phyloP scores from a whole-genome alignment of 2,113 vertebrate species.

The Centrocercus urophasianus region DNA sequence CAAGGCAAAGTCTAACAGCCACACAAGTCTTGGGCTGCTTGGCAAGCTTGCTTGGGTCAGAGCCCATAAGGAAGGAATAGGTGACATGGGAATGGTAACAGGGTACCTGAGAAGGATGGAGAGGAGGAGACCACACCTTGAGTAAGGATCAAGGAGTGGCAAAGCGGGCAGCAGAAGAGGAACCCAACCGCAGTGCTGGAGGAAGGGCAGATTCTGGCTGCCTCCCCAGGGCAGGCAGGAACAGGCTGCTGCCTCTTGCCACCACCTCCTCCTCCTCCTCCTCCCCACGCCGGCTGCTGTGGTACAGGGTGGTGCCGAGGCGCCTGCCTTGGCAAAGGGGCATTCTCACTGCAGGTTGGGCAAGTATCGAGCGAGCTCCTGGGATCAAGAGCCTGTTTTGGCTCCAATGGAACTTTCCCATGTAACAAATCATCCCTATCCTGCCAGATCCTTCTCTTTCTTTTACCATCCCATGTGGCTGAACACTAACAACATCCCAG shows the following conservation, averaged over 20 bases:
- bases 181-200: not conserved
- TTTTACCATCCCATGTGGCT: slow-evolving; percentile 17
- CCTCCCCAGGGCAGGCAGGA: slow-evolving; percentile 19
- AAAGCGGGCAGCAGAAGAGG: not conserved
- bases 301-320: slow-evolving; percentile 9
- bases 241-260: not conserved
- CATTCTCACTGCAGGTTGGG: slow-evolving; percentile 39
- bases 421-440: not conserved
- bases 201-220: not conserved
- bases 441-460: slow-evolving; percentile 14
- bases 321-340: slow-evolving; percentile 37
- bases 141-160: not conserved
- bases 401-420: slow-evolving; percentile 60
- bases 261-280: not conserved
- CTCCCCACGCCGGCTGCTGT: slow-evolving; percentile 3
- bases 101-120: not conserved
- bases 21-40: too few species aligned
- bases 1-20: too few species aligned
- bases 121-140: not conserved
- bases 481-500: not conserved
- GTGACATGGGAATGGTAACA: not conserved
- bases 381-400: slow-evolving; percentile 45
- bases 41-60: too few species aligned
- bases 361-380: slow-evolving; percentile 14
- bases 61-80: not conserved